These are phyloP conservation scores for Cecropterus lyciades DNA, from an alignment of 1,140 invertebrate genomes.

Conservation along the genomic window DNA sequence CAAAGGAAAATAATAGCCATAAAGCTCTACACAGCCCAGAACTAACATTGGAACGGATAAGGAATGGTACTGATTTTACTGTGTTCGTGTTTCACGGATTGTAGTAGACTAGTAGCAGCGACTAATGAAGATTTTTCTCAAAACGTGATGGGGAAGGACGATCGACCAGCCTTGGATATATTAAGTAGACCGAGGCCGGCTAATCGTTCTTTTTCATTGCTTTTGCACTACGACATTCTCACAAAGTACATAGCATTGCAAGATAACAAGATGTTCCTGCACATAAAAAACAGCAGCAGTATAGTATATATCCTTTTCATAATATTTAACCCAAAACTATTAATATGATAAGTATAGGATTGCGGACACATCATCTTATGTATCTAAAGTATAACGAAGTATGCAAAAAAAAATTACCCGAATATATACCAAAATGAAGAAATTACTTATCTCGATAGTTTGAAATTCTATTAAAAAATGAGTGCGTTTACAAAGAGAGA, in stretches of 20 bases:
- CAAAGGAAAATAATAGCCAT: neutral
- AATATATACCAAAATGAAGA: no score
- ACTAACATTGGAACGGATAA: neutral
- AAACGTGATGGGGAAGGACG: constrained; percentile 20
- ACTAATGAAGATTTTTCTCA: constrained; percentile 3
- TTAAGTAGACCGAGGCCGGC: constrained; percentile 17
- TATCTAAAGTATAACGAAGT: no score
- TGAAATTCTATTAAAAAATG: no score
- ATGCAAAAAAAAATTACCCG: no score
- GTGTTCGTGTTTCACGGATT: constrained; percentile 8
- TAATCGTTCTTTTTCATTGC: constrained; percentile 27
- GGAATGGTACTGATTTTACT: neutral
- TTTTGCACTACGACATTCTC: constrained; percentile 1
- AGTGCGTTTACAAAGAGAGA: no score
- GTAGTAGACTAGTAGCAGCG: constrained; percentile 11
- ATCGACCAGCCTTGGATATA: constrained; percentile 23
- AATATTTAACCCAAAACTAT: no score
- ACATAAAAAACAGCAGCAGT: neutral
- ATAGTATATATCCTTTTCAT: neutral
- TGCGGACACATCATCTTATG: no score
- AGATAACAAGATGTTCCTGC: constrained; percentile 10
- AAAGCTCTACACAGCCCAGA: neutral
- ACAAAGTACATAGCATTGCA: constrained; percentile 10
- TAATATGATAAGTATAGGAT: no score
- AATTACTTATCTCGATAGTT: no score